These are phyloP conservation scores for Himalopsyche tibetana DNA, from an alignment of 2,888 invertebrate genomes.

Conservation along the genomic window DNA sequence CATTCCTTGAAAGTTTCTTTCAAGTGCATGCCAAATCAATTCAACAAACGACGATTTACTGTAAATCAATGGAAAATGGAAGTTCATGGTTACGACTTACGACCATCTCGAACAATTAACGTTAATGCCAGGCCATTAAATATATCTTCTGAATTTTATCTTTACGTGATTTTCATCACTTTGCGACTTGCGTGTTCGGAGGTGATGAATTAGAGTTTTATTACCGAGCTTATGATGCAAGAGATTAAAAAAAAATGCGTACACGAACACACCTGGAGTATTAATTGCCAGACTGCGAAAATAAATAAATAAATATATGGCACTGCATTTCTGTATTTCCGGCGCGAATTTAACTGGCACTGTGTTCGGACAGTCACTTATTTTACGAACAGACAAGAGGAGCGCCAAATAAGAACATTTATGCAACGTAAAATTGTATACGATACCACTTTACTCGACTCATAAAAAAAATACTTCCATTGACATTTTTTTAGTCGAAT, in stretches of 20 bases:
- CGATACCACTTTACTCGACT: too few relatives aligned
- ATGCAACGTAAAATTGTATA: neutral
- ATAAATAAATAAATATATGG: slow-evolving; percentile 30
- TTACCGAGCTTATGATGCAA: neutral
- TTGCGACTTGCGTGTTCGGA: neutral
- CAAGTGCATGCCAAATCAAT: too few relatives aligned
- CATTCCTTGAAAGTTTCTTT: too few relatives aligned
- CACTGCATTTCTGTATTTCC: slow-evolving; percentile 20
- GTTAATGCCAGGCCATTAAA: too few relatives aligned
- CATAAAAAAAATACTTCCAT: too few relatives aligned
- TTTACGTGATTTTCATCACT: neutral
- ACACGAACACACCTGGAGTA: neutral
- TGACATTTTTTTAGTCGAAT: too few relatives aligned
- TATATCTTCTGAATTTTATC: too few relatives aligned
- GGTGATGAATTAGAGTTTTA: slow-evolving; percentile 5
- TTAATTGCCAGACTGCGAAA: neutral
- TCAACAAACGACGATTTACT: too few relatives aligned
- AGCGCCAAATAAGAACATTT: neutral
- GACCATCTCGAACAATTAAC: too few relatives aligned
- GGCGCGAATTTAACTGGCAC: slow-evolving; percentile 17
- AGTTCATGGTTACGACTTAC: too few relatives aligned
- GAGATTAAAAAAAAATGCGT: slow-evolving; percentile 12
- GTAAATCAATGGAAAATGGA: too few relatives aligned
- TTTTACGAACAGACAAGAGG: slow-evolving; percentile 20
- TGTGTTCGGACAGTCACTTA: neutral